Base-by-base conservation (phyloP, 2,888 invertebrate species). In the Agrenia bidenticulata region DNA sequence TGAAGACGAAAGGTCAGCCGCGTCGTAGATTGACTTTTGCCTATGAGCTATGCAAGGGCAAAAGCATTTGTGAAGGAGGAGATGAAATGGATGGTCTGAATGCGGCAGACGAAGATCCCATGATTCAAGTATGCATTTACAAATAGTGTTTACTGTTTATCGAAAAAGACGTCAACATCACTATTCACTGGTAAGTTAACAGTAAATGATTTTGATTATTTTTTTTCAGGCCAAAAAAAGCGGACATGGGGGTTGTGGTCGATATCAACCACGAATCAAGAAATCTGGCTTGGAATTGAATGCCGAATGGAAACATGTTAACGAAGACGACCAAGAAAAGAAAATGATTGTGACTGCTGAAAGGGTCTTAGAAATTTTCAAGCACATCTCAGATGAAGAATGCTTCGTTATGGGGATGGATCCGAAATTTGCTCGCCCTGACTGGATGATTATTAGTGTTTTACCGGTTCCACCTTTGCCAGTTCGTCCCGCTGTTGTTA, bases 401-500 rank as follows among this genome's bases (percentile, higher is more conserved):
- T 94, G 95, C 72, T 88, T 90, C 70, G 90, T 96, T 73, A 83
- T 97, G 75, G 87, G 88, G 50, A 95, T 99, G 95, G 97, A 99
- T 80, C 96, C 97, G 0, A 94, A 94, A 80, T 94, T 89, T 81
- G 94, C 98, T 0, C 86, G 99, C 57, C 99, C 99, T 5, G 99
- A 99, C 83, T 99, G 99, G 98, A 98, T 99, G 98, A 90, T 99
- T 73, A 86, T 95, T 5, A 97, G 98, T 1, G 96, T 96, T 13
- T 81, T 99, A 66, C 99, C 99, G 0, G 99, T 99, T 0, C 97
- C 99, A 0, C 99, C 99, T 2, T 81, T 99, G 24, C 88, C 92
- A 1, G 98, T 99, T 0, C 85, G 99, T 72, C 99, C 99, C 0
- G 97, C 99, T 60, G 98, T 99, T 4, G 94, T 98, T 9, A 99